phyloP scores from a whole-genome alignment of 92 coral and sea anemone genomes.

The Zoanthus sansibaricus region DNA sequence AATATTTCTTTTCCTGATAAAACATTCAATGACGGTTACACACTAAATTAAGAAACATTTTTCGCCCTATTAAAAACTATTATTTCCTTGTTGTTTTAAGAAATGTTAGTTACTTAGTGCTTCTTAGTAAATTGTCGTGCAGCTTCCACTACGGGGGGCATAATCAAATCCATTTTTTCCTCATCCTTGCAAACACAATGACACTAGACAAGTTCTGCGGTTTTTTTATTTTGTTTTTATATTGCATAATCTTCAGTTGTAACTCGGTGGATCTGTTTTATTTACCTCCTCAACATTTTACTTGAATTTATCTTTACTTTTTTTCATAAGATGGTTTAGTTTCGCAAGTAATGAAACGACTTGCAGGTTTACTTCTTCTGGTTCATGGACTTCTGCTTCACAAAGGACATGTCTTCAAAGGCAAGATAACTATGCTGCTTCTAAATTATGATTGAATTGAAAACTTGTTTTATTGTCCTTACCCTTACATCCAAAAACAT shows the following conservation, averaged over 20 bases:
- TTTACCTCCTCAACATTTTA: neutral
- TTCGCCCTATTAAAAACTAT: neutral
- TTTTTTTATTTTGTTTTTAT: neutral
- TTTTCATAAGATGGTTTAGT: neutral
- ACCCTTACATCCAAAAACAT: neutral
- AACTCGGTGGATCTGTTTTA: neutral
- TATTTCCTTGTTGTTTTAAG: neutral
- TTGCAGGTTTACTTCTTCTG: constrained; percentile 19
- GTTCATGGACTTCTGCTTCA: constrained; percentile 22
- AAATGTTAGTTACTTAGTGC: neutral
- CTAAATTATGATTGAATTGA: neutral
- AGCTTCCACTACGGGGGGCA: neutral
- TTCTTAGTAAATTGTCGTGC: neutral
- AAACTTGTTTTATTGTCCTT: neutral
- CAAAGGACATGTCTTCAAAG: constrained; percentile 36
- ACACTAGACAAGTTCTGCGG: neutral
- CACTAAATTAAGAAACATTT: neutral
- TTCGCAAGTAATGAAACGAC: constrained; percentile 24
- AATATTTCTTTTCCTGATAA: neutral
- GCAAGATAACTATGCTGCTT: constrained; percentile 14
- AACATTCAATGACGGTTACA: neutral
- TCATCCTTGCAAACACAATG: neutral
- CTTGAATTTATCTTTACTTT: neutral
- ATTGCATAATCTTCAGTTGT: constrained; percentile 24
- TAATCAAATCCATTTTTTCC: constrained; percentile 21